These are phyloP conservation scores for Cancer borealis DNA, from an alignment of 2,888 invertebrate species.

Conservation along the genomic window DNA sequence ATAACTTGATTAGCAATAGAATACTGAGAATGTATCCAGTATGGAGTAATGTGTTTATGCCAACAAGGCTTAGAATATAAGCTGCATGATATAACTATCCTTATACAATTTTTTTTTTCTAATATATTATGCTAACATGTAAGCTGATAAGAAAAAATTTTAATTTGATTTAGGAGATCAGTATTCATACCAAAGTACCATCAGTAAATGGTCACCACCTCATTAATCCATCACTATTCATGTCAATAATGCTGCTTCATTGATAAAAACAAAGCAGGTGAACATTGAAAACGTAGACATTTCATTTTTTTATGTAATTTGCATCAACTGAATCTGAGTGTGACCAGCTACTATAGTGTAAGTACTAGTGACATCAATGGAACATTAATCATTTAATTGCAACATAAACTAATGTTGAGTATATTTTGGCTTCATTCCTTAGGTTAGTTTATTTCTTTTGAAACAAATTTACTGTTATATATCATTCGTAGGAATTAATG, in stretches of 20 bases:
- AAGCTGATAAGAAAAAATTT: not conserved
- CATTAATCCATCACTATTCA: not conserved
- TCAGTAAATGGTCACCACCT: not conserved
- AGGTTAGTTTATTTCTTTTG: too few species aligned
- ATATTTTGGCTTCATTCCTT: not conserved
- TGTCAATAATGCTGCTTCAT: not conserved
- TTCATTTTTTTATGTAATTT: slow-evolving; percentile 3
- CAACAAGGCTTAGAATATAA: slow-evolving; percentile 8
- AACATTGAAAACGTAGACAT: not conserved
- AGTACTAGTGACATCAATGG: not conserved
- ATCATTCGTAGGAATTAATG: too few species aligned
- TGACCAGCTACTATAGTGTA: not conserved
- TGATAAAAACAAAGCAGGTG: not conserved
- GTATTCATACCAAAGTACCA: not conserved
- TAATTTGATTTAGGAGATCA: not conserved
- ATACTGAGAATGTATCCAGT: not conserved
- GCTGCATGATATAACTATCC: not conserved
- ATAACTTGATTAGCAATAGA: not conserved
- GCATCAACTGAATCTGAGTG: not conserved
- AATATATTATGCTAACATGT: not conserved
- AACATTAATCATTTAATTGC: not conserved
- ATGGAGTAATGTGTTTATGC: not conserved
- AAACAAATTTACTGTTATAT: too few species aligned
- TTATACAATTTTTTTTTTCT: not conserved
- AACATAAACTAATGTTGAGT: not conserved